Evolutionary conservation across 2,113 vertebrate species (phyloP).

Genomic region (Brienomyrus longianalis): DNA sequence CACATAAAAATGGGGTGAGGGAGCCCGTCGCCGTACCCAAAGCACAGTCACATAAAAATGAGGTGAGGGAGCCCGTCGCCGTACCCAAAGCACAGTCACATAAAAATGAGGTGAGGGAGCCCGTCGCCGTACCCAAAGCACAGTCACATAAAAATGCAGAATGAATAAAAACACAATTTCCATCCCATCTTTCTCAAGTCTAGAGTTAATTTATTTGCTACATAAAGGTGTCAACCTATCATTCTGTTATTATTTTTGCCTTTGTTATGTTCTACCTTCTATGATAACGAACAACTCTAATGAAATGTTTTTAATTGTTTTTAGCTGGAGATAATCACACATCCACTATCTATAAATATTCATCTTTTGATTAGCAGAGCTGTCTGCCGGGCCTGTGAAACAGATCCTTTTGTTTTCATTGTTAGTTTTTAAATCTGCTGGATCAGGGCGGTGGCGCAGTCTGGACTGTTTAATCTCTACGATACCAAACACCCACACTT

Average conservation of each 20-base stretch:
- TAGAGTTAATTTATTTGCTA: not conserved
- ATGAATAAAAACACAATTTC: not conserved
- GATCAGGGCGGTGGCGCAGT: not conserved
- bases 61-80: not conserved
- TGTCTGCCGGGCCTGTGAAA: not conserved
- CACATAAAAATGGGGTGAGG: not conserved
- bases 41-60: not conserved
- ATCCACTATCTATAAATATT: not conserved
- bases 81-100: not conserved
- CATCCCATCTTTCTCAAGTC: not conserved
- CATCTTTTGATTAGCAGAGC: not conserved
- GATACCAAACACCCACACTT: not conserved
- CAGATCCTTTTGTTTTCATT: not conserved
- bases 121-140: not conserved
- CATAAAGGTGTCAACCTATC: not conserved
- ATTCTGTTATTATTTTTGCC: not conserved
- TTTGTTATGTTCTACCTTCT: not conserved
- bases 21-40: not conserved
- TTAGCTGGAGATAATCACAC: not conserved
- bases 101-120: not conserved
- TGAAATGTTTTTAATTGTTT: constrained; percentile 7
- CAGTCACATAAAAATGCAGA: not conserved
- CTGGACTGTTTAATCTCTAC: not conserved
- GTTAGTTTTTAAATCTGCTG: not conserved
- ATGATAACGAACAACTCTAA: not conserved